Evolutionary conservation across 2,797 vertebrate genomes (phyloP).

Genomic region (Lepilemur ruficaudatus): DNA sequence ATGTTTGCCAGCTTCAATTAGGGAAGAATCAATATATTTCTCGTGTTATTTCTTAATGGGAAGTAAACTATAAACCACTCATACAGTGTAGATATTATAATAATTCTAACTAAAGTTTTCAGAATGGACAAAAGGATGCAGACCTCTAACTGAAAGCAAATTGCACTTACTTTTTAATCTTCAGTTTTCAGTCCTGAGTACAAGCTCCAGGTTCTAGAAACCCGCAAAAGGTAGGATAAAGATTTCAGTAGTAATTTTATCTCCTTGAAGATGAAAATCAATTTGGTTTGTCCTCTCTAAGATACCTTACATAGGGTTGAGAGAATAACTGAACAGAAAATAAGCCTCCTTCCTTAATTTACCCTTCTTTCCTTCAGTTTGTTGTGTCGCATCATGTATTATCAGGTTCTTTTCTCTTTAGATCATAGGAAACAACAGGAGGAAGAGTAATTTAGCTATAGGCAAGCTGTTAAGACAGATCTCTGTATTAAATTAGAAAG

Average conservation of each 20-base stretch:
- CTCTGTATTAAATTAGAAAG: not conserved
- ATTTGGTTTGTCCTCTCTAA: not conserved
- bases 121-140: not conserved
- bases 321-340: not conserved
- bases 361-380: not conserved
- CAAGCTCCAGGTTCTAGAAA: not conserved
- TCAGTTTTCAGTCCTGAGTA: not conserved
- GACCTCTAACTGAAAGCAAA: not conserved
- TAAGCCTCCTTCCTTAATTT: not conserved
- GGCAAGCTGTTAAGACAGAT: not conserved
- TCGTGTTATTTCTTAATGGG: not conserved
- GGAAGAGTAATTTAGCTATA: not conserved
- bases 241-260: not conserved
- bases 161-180: not conserved
- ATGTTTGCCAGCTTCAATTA: not conserved
- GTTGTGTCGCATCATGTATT: not conserved
- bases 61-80: not conserved
- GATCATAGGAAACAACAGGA: not conserved
- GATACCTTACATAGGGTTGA: not conserved
- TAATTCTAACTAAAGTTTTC: not conserved
- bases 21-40: constrained; percentile 11
- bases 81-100: not conserved
- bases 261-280: not conserved
- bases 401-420: not conserved
- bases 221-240: not conserved